A percentile compares a stretch with the other conserved stretches of the same genome.
Evolutionary conservation across 2,888 invertebrate species (phyloP).

Genomic region (Limulus polyphemus): DNA sequence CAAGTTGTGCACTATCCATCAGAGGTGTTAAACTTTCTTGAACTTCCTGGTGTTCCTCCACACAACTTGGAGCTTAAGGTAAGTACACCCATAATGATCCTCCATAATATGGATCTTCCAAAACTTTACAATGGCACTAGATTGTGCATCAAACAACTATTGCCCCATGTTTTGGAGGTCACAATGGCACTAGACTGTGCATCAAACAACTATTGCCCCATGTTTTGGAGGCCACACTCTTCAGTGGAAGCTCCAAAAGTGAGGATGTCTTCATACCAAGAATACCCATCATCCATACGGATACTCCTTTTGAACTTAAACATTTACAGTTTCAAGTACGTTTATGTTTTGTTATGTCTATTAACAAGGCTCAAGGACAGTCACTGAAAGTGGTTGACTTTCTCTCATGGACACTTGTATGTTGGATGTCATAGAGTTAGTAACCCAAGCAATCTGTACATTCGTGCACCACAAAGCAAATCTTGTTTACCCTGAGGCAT

Average conservation of each 20-base stretch:
- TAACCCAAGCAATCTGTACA: background rate
- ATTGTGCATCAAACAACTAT: no score
- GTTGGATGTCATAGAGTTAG: conserved; percentile 25
- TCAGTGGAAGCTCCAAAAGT: no score
- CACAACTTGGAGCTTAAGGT: conserved; percentile 16
- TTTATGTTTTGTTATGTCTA: conserved; percentile 23
- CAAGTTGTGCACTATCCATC: conserved; percentile 14
- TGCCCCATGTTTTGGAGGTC: no score
- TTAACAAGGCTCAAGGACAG: conserved; percentile 27
- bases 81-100: conserved; percentile 15
- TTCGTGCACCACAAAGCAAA: conserved; percentile 1
- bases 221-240: no score
- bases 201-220: no score
- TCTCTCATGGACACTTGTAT: conserved; percentile 31
- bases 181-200: conserved; percentile 15
- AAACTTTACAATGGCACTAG: conserved; percentile 21
- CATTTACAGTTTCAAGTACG: conserved; percentile 22
- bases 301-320: conserved; percentile 12
- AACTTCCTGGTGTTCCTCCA: conserved; percentile 16
- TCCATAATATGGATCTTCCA: conserved; percentile 19
- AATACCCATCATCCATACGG: background rate
- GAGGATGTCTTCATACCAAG: no score
- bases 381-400: conserved; percentile 20
- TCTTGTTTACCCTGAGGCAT: background rate
- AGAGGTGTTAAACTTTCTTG: conserved; percentile 17